A percentile compares a stretch with the other conserved stretches of the same genome.
Evolutionary conservation across 1,140 invertebrate species (phyloP).

Genomic region (Teleopsis dalmanni): DNA sequence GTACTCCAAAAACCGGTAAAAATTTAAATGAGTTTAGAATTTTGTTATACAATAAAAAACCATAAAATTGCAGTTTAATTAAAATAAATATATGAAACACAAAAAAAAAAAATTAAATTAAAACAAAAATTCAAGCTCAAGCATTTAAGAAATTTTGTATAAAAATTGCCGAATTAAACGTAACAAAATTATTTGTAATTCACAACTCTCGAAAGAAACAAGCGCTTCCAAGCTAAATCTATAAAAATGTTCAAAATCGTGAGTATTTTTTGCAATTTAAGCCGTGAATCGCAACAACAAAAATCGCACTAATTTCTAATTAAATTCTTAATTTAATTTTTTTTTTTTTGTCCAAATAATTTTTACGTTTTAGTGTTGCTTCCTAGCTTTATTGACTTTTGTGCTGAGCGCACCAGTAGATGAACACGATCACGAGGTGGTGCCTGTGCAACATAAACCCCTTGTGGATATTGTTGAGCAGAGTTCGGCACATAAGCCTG

Average conservation of each 20-base stretch:
- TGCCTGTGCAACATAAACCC: neutral
- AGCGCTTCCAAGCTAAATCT: no score
- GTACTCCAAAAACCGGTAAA: no score
- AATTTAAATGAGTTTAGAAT: no score
- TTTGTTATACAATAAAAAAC: no score
- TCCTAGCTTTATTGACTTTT: neutral
- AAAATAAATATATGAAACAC: no score
- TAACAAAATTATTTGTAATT: neutral
- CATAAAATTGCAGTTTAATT: no score
- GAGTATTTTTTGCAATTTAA: neutral
- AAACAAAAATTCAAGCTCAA: no score
- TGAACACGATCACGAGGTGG: neutral
- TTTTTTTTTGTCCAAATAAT: neutral
- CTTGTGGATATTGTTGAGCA: conserved; percentile 31
- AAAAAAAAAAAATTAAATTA: no score
- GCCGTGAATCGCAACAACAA: no score
- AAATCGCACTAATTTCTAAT: neutral
- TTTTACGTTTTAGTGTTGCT: neutral
- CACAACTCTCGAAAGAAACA: neutral
- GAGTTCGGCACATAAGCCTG: conserved; percentile 22
- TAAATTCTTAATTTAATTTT: neutral
- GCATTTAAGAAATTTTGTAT: no score
- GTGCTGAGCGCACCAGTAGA: conserved; percentile 1
- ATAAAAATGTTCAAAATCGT: neutral
- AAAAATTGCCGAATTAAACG: neutral